phyloP scores from a whole-genome alignment of 2,797 vertebrate genomes.

The Ptychobarbus kaznakovi region DNA sequence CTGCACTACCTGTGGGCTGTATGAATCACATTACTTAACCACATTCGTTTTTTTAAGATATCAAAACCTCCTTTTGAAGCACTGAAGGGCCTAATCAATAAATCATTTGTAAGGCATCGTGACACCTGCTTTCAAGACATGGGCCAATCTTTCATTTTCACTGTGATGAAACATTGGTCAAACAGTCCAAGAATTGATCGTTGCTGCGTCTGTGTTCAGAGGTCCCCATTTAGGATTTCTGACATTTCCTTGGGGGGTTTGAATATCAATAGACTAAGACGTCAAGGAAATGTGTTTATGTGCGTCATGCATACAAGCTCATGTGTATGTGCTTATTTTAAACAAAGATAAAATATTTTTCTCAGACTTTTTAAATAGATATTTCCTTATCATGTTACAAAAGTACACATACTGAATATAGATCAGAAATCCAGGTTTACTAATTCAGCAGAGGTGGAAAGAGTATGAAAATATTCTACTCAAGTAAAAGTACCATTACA shows the following conservation, averaged over 20 bases:
- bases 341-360: neutral
- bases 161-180: slow-evolving; percentile 44
- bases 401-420: neutral
- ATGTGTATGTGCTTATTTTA: neutral
- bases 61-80: neutral
- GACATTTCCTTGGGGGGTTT: neutral
- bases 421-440: neutral
- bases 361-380: neutral
- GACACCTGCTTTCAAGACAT: slow-evolving; percentile 29
- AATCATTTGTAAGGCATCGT: slow-evolving; percentile 8
- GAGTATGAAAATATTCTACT: too few relatives aligned
- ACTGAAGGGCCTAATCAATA: slow-evolving; percentile 11
- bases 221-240: slow-evolving; percentile 4
- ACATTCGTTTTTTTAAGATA: slow-evolving; percentile 28
- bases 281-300: neutral
- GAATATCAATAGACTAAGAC: neutral
- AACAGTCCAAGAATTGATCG: neutral
- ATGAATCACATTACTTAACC: neutral
- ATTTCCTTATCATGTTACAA: neutral
- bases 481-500: too few relatives aligned
- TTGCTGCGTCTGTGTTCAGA: neutral
- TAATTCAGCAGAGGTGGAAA: too few relatives aligned
- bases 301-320: neutral
- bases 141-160: slow-evolving; percentile 13
- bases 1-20: neutral